A percentile compares a stretch with the other conserved stretches of the same genome.
phyloP scores from a whole-genome alignment of 1,140 invertebrate species.

The Caerostris extrusa region DNA sequence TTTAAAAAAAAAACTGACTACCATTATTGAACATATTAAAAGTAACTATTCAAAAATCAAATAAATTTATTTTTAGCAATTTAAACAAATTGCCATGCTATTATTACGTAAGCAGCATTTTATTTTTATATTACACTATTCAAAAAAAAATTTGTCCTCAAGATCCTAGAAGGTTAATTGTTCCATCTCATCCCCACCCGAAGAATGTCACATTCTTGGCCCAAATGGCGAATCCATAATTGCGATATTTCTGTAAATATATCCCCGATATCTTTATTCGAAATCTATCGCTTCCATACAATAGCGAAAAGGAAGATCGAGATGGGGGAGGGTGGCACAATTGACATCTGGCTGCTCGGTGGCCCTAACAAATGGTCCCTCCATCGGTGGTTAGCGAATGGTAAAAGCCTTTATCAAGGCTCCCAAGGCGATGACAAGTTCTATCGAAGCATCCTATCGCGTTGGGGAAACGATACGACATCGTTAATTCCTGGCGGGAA shows the following conservation, averaged over 20 bases:
- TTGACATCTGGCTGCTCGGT: constrained; percentile 47
- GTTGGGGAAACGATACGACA: background rate
- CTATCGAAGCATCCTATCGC: constrained; percentile 59
- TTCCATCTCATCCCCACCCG: background rate
- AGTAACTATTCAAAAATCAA: no score
- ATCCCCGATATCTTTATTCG: constrained; percentile 53
- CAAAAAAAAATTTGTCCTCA: no score
- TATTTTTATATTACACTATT: no score
- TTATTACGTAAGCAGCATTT: no score
- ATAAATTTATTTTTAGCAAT: no score
- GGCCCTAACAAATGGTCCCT: constrained; percentile 40
- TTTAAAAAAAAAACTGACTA: no score
- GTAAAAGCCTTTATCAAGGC: constrained; percentile 72
- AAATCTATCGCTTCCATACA: constrained; percentile 55
- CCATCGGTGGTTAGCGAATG: constrained; percentile 24
- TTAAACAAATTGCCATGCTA: no score
- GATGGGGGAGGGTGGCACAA: background rate
- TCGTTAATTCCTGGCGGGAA: constrained; percentile 57
- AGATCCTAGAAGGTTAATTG: background rate
- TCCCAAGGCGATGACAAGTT: constrained; percentile 56
- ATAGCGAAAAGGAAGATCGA: background rate
- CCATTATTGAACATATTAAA: no score
- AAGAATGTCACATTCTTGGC: background rate
- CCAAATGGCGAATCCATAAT: background rate
- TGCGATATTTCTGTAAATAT: constrained; percentile 36